A percentile compares a stretch with the other conserved stretches of the same genome.
phyloP scores from a whole-genome alignment of 2,797 vertebrate genomes.

The Ctenopoma kingsleyae region DNA sequence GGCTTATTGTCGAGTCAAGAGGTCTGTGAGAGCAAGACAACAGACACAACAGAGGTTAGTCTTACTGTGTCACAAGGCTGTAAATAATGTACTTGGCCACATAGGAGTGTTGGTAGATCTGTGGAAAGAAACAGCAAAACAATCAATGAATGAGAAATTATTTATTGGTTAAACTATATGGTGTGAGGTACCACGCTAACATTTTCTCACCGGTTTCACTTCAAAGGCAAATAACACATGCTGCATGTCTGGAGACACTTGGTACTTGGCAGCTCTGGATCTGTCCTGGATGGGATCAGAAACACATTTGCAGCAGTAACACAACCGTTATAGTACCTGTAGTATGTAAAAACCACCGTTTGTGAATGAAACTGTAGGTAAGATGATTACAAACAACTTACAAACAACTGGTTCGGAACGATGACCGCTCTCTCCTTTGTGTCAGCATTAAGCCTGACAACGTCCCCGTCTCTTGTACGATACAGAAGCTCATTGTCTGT shows the following conservation, averaged over 20 bases:
- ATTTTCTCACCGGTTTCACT: slow-evolving; percentile 90
- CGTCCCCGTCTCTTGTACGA: slow-evolving; percentile 87
- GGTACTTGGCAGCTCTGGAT: slow-evolving; percentile 89
- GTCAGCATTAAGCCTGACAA: slow-evolving; percentile 88
- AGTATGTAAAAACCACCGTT: not conserved
- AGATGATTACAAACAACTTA: slow-evolving; percentile 83
- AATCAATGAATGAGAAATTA: slow-evolving; percentile 14
- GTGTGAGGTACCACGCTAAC: not conserved
- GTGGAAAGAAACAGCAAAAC: slow-evolving; percentile 51
- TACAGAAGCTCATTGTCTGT: slow-evolving; percentile 93
- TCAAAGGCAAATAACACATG: slow-evolving; percentile 93
- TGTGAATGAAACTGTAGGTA: not conserved
- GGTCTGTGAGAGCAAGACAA: slow-evolving; percentile 6
- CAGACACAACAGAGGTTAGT: slow-evolving; percentile 12
- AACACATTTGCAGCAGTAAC: not conserved
- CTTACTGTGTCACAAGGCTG: slow-evolving; percentile 96
- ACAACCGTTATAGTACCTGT: not conserved
- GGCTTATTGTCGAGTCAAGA: not conserved
- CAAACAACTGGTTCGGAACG: slow-evolving; percentile 93
- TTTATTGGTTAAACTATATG: not conserved
- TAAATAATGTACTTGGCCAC: slow-evolving; percentile 94
- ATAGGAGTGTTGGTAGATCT: slow-evolving; percentile 94
- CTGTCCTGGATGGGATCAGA: slow-evolving; percentile 82
- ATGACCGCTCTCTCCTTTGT: slow-evolving; percentile 83
- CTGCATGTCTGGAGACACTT: slow-evolving; percentile 93